These are phyloP conservation scores for Nothoprocta perdicaria DNA, from an alignment of 2,113 vertebrate genomes.

Conservation along the genomic window DNA sequence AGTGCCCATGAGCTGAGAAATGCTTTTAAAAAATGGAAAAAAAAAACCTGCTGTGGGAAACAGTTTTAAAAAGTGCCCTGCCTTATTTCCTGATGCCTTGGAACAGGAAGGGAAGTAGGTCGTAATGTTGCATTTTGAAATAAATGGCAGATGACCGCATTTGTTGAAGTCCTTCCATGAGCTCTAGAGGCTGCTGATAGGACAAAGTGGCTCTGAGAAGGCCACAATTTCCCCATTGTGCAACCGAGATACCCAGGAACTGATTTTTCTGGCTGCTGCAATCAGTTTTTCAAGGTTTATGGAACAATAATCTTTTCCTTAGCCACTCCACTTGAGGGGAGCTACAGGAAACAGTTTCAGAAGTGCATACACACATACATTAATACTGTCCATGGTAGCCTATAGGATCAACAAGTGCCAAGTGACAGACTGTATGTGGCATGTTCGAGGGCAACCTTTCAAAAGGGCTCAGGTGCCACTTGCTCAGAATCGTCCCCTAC, in stretches of 20 bases:
- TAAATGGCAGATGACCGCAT: neutral
- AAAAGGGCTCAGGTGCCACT: neutral
- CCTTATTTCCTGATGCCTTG: slow-evolving; percentile 38
- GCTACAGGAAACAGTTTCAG: neutral
- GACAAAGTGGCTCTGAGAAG: slow-evolving; percentile 46
- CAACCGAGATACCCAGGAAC: slow-evolving; percentile 7
- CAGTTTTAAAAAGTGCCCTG: neutral
- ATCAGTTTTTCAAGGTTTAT: neutral
- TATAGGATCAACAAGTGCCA: neutral
- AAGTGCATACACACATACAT: rapidly evolving
- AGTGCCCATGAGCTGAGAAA: neutral
- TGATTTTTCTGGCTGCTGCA: neutral
- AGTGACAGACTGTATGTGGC: neutral
- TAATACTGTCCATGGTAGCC: rapidly evolving
- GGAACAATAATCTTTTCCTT: neutral
- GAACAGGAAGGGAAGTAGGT: slow-evolving; percentile 59
- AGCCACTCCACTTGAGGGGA: neutral
- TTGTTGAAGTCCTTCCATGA: slow-evolving; percentile 13
- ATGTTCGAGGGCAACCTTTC: neutral
- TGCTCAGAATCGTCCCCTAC: neutral
- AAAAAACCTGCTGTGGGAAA: slow-evolving; percentile 35
- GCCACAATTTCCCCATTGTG: neutral
- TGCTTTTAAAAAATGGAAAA: neutral
- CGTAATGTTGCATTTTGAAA: neutral
- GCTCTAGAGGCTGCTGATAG: neutral